Conservation (phyloP, 2,888 invertebrate genomes). For the Nomada flava region DNA sequence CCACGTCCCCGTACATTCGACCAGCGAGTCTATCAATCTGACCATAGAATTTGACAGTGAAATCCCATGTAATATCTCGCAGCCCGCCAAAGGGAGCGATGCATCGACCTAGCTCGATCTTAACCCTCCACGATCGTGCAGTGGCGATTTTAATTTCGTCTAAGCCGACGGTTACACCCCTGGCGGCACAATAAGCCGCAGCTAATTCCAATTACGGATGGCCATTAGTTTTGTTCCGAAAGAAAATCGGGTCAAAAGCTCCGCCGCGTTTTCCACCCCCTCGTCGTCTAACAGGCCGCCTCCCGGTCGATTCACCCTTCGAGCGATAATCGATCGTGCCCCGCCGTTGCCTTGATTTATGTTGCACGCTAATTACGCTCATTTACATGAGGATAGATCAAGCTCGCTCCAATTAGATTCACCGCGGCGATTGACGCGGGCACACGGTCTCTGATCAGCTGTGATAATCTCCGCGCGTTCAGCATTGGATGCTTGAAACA, state of each 20-base stretch:
- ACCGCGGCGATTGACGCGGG: slow-evolving; percentile 52
- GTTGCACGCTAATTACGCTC: slow-evolving; percentile 81
- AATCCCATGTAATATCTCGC: slow-evolving; percentile 45
- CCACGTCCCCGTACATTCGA: background rate
- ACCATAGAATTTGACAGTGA: slow-evolving; percentile 34
- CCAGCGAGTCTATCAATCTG: slow-evolving; percentile 38
- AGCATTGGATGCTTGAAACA: too few species aligned
- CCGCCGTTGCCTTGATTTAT: slow-evolving; percentile 80
- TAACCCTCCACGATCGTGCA: background rate
- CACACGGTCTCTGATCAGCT: slow-evolving; percentile 26
- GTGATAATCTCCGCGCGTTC: too few species aligned
- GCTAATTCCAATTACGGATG: slow-evolving; percentile 83
- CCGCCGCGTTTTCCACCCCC: background rate
- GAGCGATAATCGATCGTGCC: slow-evolving; percentile 65
- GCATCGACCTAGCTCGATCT: slow-evolving; percentile 21
- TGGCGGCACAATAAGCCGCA: slow-evolving; percentile 39
- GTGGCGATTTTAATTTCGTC: slow-evolving; percentile 48
- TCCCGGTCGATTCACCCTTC: slow-evolving; percentile 28
- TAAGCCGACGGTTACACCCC: slow-evolving; percentile 6
- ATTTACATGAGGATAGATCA: slow-evolving; percentile 82
- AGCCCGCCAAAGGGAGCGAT: slow-evolving; percentile 3
- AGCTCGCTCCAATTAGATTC: slow-evolving; percentile 76
- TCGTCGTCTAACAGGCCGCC: background rate
- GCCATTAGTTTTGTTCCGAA: slow-evolving; percentile 82
- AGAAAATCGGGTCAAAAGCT: slow-evolving; percentile 77